A percentile compares a stretch with the other conserved stretches of the same genome.
These are phyloP conservation scores for Bombus cullumanus DNA, from an alignment of 1,140 invertebrate species.

Conservation along the genomic window DNA sequence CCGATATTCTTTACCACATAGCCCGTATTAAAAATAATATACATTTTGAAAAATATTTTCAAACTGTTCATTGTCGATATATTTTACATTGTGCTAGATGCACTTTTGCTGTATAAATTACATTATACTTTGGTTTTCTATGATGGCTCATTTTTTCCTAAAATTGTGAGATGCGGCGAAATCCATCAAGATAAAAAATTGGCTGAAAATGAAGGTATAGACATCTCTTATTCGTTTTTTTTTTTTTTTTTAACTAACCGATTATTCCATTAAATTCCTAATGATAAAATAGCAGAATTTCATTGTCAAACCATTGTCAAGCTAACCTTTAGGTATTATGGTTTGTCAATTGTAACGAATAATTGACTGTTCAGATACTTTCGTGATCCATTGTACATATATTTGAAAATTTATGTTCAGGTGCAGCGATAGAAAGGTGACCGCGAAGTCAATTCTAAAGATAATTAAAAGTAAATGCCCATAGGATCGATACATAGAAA, in stretches of 20 bases:
- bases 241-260: background rate
- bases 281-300: background rate
- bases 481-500: background rate
- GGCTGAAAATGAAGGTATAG: background rate
- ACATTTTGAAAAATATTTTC: background rate
- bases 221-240: background rate
- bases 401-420: background rate
- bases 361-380: background rate
- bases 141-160: background rate
- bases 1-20: background rate
- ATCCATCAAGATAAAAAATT: slow-evolving; percentile 25
- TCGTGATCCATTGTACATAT: no score
- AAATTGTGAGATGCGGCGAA: background rate
- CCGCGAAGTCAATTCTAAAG: background rate
- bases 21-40: background rate
- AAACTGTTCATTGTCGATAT: background rate
- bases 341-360: no score
- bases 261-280: background rate
- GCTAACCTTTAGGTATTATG: no score
- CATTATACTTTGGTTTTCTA: slow-evolving; percentile 18
- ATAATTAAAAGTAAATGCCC: background rate
- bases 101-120: slow-evolving; percentile 16
- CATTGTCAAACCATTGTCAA: background rate
- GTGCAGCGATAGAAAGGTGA: background rate
- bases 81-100: background rate